These are phyloP conservation scores for Lucilia cuprina DNA, from an alignment of 1,140 invertebrate genomes.

Conservation along the genomic window DNA sequence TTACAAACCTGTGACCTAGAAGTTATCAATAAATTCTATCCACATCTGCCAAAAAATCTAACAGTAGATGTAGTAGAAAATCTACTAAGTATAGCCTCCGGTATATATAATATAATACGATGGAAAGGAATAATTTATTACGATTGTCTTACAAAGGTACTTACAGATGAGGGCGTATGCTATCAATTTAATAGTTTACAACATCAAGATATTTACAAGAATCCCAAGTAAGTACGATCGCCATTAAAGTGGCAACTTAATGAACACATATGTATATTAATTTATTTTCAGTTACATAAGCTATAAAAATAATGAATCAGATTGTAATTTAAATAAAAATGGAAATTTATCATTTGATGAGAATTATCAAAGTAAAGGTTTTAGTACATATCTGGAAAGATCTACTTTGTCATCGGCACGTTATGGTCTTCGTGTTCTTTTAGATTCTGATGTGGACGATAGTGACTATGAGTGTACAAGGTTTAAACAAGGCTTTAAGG, in stretches of 20 bases:
- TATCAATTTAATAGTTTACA: constrained; percentile 75
- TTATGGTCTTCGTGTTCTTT: constrained; percentile 61
- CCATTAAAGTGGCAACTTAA: constrained; percentile 37
- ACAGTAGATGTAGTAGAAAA: too few relatives aligned
- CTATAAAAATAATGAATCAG: constrained; percentile 41
- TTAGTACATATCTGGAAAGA: constrained; percentile 64
- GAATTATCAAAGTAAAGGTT: constrained; percentile 59
- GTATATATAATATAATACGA: too few relatives aligned
- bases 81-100: too few relatives aligned
- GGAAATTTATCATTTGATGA: constrained; percentile 63
- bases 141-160: constrained; percentile 49
- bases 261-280: too few relatives aligned
- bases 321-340: constrained; percentile 40
- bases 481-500: constrained; percentile 65
- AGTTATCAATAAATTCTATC: constrained; percentile 46
- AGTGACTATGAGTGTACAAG: constrained; percentile 64
- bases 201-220: constrained; percentile 64
- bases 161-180: constrained; percentile 75
- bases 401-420: constrained; percentile 62
- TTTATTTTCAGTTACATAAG: constrained; percentile 45
- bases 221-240: constrained; percentile 42
- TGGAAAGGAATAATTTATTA: too few relatives aligned
- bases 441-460: constrained; percentile 54
- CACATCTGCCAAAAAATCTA: constrained; percentile 36
- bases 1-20: constrained; percentile 58